Evolutionary conservation across 1,140 invertebrate species (phyloP).

Genomic region (Conus betulinus): DNA sequence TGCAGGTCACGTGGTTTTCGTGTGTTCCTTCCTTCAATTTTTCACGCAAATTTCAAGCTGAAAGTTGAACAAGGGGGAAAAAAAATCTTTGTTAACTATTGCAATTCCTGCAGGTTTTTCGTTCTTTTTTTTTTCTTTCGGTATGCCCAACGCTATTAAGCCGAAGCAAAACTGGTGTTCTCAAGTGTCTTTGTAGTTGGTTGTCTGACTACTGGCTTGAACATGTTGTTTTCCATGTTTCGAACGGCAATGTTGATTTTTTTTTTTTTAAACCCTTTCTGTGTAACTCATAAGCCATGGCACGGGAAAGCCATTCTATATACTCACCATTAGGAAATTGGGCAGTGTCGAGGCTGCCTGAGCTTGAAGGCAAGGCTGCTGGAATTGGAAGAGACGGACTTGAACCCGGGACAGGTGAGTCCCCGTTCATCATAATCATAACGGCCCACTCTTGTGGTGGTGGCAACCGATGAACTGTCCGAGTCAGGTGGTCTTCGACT

Average conservation of each 20-base stretch:
- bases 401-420: conserved; percentile 21
- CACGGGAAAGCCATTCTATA: background rate
- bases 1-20: background rate
- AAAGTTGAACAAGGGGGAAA: background rate
- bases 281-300: too few relatives aligned
- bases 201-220: background rate
- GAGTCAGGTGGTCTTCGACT: background rate
- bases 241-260: background rate
- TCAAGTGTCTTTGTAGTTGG: too few relatives aligned
- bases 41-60: background rate
- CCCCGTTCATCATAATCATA: conserved; percentile 26
- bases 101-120: background rate
- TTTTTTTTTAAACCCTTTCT: background rate
- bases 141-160: too few relatives aligned
- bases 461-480: background rate
- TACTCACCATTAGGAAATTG: conserved; percentile 15
- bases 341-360: background rate
- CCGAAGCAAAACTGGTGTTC: background rate
- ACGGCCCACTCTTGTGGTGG: background rate
- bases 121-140: background rate
- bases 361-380: background rate
- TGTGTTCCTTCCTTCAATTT: background rate
- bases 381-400: conserved; percentile 1
- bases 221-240: background rate
- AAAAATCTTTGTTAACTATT: background rate